These are phyloP conservation scores for Choristoneura rosaceana DNA, from an alignment of 2,888 invertebrate species.

Conservation along the genomic window DNA sequence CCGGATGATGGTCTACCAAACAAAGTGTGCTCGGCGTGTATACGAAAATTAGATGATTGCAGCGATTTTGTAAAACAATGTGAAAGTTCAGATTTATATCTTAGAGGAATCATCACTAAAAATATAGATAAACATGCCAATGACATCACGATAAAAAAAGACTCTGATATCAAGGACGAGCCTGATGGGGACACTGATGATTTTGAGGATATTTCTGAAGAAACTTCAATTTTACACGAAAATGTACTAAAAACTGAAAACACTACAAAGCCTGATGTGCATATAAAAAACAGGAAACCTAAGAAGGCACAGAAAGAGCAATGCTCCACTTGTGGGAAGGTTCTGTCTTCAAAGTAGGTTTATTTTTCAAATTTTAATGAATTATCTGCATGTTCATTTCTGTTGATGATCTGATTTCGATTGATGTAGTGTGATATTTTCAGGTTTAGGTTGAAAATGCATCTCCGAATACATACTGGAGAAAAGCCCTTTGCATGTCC, in stretches of 20 bases:
- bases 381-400: conserved; percentile 12
- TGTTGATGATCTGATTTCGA: not conserved
- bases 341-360: conserved; percentile 78
- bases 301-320: conserved; percentile 63
- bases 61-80: conserved; percentile 67
- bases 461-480: conserved; percentile 72
- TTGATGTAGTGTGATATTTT: conserved; percentile 43
- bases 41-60: conserved; percentile 63
- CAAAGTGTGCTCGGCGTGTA: conserved; percentile 67
- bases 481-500: conserved; percentile 71
- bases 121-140: not conserved
- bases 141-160: conserved; percentile 2
- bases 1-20: conserved; percentile 70
- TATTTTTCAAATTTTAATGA: conserved; percentile 8
- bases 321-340: conserved; percentile 82
- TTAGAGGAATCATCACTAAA: conserved; percentile 51
- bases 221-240: conserved; percentile 35
- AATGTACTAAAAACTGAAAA: conserved; percentile 41
- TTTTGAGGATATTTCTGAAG: conserved; percentile 12
- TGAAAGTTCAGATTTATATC: conserved; percentile 62
- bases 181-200: conserved; percentile 33
- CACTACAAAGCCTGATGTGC: conserved; percentile 31
- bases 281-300: conserved; percentile 45
- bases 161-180: conserved; percentile 7
- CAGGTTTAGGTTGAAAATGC: conserved; percentile 79